Evolutionary conservation across 2,797 vertebrate species (phyloP).

Genomic region (Protosalanx chinensis): DNA sequence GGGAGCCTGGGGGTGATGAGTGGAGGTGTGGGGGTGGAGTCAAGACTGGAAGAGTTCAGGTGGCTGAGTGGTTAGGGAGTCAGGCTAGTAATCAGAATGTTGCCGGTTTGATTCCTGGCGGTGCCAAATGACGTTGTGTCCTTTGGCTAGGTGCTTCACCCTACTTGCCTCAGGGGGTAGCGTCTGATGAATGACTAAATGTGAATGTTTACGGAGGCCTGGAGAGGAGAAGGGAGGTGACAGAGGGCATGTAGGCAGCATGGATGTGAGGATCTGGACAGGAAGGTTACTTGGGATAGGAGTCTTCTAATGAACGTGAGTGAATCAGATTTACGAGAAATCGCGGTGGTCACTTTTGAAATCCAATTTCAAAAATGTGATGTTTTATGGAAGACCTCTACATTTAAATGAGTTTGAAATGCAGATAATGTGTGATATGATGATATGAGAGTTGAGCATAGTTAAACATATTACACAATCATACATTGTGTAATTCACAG

Average conservation of each 20-base stretch:
- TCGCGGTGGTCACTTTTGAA: conserved; percentile 58
- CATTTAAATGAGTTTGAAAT: conserved; percentile 27
- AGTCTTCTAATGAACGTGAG: background rate
- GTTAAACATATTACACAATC: conserved; percentile 17
- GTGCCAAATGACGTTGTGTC: too few species aligned
- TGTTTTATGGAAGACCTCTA: conserved; percentile 25
- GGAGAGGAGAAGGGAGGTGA: conserved; percentile 39
- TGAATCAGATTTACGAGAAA: conserved; percentile 24
- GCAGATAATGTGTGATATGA: conserved; percentile 37
- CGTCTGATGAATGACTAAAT: too few species aligned
- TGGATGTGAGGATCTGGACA: conserved; percentile 35
- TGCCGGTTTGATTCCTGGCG: too few species aligned
- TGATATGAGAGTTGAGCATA: conserved; percentile 28
- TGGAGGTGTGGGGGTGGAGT: conserved; percentile 28
- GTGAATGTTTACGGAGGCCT: conserved; percentile 28
- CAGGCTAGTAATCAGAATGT: too few species aligned
- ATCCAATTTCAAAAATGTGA: conserved; percentile 59
- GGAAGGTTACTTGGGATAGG: background rate
- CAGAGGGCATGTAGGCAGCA: conserved; percentile 36
- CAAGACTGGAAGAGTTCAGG: conserved; percentile 39
- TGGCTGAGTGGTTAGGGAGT: conserved; percentile 6
- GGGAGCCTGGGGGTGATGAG: conserved; percentile 21
- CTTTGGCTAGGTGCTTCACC: too few species aligned
- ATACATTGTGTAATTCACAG: conserved; percentile 19
- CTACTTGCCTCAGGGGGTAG: too few species aligned